Evolutionary conservation across 2,113 vertebrate genomes (phyloP).

Genomic region (Conger conger): DNA sequence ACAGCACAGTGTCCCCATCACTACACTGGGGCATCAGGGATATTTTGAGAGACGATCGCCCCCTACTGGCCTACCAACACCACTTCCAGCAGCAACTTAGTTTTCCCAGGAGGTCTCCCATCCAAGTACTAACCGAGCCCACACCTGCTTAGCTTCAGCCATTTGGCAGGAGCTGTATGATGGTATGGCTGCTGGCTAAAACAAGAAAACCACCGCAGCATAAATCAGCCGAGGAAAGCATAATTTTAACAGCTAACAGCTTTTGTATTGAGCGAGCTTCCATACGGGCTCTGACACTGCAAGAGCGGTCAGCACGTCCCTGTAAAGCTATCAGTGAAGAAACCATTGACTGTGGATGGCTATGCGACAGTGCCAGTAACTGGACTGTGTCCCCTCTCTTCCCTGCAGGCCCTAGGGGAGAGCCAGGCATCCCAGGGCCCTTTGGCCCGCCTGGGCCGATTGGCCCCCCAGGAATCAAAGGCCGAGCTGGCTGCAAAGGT

Average conservation of each 20-base stretch:
- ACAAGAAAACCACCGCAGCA: neutral
- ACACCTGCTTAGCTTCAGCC: too few species aligned
- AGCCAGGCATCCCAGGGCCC: neutral
- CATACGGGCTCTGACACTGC: neutral
- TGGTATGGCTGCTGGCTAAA: too few species aligned
- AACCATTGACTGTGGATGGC: neutral
- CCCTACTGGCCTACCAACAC: too few species aligned
- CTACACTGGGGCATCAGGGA: too few species aligned
- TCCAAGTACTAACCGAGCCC: too few species aligned
- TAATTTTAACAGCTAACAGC: neutral
- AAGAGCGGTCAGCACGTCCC: neutral
- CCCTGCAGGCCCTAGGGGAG: constrained; percentile 11
- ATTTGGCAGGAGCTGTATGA: too few species aligned
- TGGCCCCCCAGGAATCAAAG: neutral
- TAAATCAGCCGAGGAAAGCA: neutral
- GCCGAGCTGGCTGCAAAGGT: constrained; percentile 3
- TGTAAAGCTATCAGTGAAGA: neutral
- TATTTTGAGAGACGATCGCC: too few species aligned
- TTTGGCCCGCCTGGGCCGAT: neutral
- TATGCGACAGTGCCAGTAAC: neutral
- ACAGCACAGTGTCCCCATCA: too few species aligned
- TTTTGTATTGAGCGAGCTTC: neutral
- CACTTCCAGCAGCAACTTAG: too few species aligned
- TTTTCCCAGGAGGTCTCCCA: too few species aligned
- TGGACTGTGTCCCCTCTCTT: neutral